Conservation (phyloP, 2,888 invertebrate species). For the Ephialtes manifestator region DNA sequence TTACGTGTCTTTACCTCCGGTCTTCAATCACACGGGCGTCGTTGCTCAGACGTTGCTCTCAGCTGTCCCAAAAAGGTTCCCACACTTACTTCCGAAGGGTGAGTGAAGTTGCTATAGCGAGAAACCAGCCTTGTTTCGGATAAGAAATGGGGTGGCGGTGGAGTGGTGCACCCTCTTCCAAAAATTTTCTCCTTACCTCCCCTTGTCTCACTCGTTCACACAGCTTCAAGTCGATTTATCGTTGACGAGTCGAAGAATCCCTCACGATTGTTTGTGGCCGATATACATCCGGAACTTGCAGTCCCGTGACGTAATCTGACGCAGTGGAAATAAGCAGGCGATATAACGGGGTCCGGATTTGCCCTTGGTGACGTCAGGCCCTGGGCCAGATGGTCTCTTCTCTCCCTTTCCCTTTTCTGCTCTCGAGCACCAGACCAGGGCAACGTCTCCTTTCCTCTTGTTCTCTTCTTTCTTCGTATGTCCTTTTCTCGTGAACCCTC, state of each 20-base stretch:
- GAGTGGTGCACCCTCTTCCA: constrained; percentile 70
- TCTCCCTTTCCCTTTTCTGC: constrained; percentile 37
- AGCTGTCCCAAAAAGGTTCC: constrained; percentile 80
- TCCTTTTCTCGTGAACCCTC: constrained; percentile 41
- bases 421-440: constrained; percentile 43
- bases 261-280: constrained; percentile 74
- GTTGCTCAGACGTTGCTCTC: constrained; percentile 74
- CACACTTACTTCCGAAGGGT: constrained; percentile 78
- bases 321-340: constrained; percentile 59
- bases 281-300: constrained; percentile 45
- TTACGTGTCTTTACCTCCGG: constrained; percentile 34
- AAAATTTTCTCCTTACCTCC: constrained; percentile 57
- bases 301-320: constrained; percentile 78
- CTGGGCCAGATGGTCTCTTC: constrained; percentile 64
- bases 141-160: constrained; percentile 73
- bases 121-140: constrained; percentile 76
- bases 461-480: constrained; percentile 35
- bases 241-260: constrained; percentile 67
- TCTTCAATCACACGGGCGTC: constrained; percentile 52
- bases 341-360: constrained; percentile 75
- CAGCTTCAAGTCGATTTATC: constrained; percentile 75
- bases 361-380: constrained; percentile 77
- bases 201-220: constrained; percentile 38
- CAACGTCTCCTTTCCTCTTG: constrained; percentile 27
- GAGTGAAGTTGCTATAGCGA: constrained; percentile 58